Base-by-base conservation (phyloP, 2,888 invertebrate species). In the Heteromyza rotundicornis region DNA sequence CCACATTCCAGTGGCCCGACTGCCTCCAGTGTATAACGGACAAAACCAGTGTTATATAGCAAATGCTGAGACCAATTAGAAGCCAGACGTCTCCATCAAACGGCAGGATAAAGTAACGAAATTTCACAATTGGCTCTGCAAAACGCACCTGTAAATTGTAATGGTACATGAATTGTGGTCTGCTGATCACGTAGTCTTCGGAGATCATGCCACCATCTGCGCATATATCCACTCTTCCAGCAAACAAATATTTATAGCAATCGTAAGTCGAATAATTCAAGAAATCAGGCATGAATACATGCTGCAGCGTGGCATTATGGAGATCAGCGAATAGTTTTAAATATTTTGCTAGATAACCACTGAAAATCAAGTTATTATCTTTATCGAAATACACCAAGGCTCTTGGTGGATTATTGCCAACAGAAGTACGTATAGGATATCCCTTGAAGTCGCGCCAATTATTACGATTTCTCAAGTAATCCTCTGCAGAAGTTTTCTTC, bases 31-130 rank as follows among this genome's bases (percentile, higher is more conserved):
- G 49, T 1, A 62, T 51, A 0, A 62, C 14, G 2, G 57, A 58
- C 10, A 63, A 44, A 2, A 36, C 47, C 1, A 59, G 1, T 1
- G 64, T 64, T 22, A 58, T 47, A 1, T 49, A 36, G 1, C 50
- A n/a, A 2, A 64, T 19, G 0, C 50, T 36, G 2, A 47, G 20
- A 1, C 50, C 1, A 2, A 68, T 58, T 12, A 47, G 23, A 8
- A 50, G 32, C 68, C 68, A 69, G 12, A 64, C 24, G 10, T 24
- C 19, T 1, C 22, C 1, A 14, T 65, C 24, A 32, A 67, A 69
- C 1, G 73, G 71, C 8, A 67, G 59, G 3, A 69, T 52, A 3
- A 73, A 69, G 47, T 72, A 72, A 57, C 61, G 40, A 49, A 62
- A 69, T 35, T 64, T 68, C 2, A 66, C 65, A 22, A 72, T 63